A percentile compares a stretch with the other conserved stretches of the same genome.
Conservation (phyloP, 1,140 invertebrate species). For the Oncopodura yosiiana region DNA sequence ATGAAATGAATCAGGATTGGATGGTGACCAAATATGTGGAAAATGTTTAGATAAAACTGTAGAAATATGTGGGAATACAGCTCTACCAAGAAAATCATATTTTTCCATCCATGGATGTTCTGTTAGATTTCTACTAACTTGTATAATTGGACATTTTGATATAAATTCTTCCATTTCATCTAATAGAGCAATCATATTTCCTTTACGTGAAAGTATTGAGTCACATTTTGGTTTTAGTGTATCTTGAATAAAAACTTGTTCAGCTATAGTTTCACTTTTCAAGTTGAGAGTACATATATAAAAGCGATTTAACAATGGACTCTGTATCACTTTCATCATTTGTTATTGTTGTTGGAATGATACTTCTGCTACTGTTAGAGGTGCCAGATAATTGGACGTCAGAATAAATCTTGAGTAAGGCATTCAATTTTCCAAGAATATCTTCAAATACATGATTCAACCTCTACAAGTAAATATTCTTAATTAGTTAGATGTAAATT, state of each 20-base stretch:
- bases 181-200: constrained; percentile 28
- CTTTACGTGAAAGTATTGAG: constrained; percentile 23
- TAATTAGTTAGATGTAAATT: background rate
- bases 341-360: background rate
- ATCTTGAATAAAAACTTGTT: constrained; percentile 24
- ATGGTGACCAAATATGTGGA: constrained; percentile 34
- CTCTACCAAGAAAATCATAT: constrained; percentile 27
- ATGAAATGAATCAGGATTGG: constrained; percentile 32
- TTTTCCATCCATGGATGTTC: constrained; percentile 28
- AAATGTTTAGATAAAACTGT: constrained; percentile 29
- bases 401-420: constrained; percentile 9
- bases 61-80: constrained; percentile 25
- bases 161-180: constrained; percentile 31
- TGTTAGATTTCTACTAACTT: constrained; percentile 10
- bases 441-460: constrained; percentile 4
- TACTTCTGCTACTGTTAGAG: too few species aligned
- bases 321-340: background rate
- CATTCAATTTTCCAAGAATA: constrained; percentile 11
- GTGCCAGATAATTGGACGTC: background rate
- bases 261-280: constrained; percentile 18
- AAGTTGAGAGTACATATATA: constrained; percentile 27
- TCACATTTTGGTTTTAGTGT: constrained; percentile 30
- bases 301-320: constrained; percentile 12
- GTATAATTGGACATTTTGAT: constrained; percentile 11
- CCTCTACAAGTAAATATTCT: constrained; percentile 6